Evolutionary conservation across 1,140 invertebrate species (phyloP), one percentile per base, ranked within the genome.

Genomic region (Zaprionus ornatus): DNA sequence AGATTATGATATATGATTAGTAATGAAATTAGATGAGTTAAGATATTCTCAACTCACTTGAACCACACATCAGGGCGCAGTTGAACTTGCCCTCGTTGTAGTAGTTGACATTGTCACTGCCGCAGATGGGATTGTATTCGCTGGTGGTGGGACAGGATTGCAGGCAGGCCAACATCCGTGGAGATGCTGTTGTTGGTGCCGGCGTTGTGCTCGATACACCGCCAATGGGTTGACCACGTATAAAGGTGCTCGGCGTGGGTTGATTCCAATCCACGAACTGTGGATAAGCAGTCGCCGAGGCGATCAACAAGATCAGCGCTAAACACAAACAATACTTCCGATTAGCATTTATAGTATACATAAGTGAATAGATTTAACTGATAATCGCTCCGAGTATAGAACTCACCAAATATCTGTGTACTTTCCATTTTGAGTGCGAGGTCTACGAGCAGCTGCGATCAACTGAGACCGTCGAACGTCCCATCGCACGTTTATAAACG

Each of bases 41-140:
- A 17, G 5, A n/a, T 48, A 37, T 13, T 35, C 2, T 4, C 7
- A 62, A 91, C 91, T 85, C 83, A 95, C 95, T 77, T 83, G 91
- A 92, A 77, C 95, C 95, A 91, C 95, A 96, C 1, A 35, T 27
- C 55, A 91, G 70, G 6, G 95, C 95, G 80, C 96, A 96, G 4
- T 91, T 65, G 15, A 96, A 86, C 52, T 78, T 92, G 48, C 94
- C 94, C 7, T 82, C 78, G 88, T 97, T 97, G 5, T 82, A 82
- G 79, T 97, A 97, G 2, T 94, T 94, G 4, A 94, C 82, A 5
- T 93, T 92, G 78, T 97, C 95, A 1, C 94, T 92, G 19, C 96
- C 96, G 83, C 96, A 97, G 2, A 97, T 94, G 25, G 96, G 96
- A 90, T 95, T 95, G 78, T 95, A 96, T 80, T 96, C 94, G 0